phyloP scores from a whole-genome alignment of 2,888 invertebrate genomes.

The Drosophila mettleri region DNA sequence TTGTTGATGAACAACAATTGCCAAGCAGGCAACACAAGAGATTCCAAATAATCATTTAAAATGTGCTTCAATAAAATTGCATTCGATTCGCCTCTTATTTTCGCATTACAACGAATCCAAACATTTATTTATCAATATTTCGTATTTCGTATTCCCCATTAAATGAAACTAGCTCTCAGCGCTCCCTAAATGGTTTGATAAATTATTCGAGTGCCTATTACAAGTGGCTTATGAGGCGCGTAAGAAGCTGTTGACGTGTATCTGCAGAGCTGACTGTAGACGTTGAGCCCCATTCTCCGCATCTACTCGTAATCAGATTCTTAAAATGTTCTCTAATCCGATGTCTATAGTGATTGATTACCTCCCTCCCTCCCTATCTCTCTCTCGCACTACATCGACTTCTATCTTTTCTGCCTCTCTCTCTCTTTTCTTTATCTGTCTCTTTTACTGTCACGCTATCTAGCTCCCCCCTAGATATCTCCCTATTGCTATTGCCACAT shows the following conservation, averaged over 20 bases:
- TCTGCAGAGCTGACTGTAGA: too few relatives aligned
- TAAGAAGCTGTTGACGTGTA: neutral
- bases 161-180: neutral
- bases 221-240: neutral
- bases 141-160: neutral
- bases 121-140: slow-evolving; percentile 1
- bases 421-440: neutral
- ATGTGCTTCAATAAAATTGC: neutral
- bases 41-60: slow-evolving; percentile 17
- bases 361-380: neutral
- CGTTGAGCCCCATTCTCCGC: too few relatives aligned
- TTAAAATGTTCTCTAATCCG: neutral
- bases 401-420: neutral
- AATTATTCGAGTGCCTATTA: neutral
- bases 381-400: neutral
- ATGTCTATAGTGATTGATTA: neutral
- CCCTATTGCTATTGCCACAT: too few relatives aligned
- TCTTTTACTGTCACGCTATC: neutral
- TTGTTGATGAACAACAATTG: slow-evolving; percentile 19
- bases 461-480: too few relatives aligned
- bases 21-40: neutral
- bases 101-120: slow-evolving; percentile 1
- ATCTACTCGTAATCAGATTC: neutral
- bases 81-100: neutral
- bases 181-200: too few relatives aligned